A percentile compares a stretch with the other conserved stretches of the same genome.
Conservation (phyloP, 1,140 invertebrate species). For the Pogonus chalceus region DNA sequence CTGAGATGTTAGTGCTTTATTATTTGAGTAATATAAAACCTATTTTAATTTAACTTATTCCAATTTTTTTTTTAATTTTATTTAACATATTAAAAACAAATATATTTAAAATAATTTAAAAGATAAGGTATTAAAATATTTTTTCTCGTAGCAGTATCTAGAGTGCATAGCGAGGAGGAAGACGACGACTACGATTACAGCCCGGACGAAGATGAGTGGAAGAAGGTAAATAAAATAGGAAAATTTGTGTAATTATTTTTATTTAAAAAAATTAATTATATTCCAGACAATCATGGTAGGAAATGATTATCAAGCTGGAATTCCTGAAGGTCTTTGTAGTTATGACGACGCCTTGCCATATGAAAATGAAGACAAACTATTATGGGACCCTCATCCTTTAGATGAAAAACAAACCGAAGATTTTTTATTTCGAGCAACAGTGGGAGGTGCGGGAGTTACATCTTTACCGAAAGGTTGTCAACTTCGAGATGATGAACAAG, state of each 20-base stretch:
- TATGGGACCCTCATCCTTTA: constrained; percentile 81
- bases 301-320: constrained; percentile 83
- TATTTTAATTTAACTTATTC: constrained; percentile 11
- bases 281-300: constrained; percentile 86
- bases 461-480: constrained; percentile 65
- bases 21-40: no score
- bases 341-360: constrained; percentile 91
- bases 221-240: constrained; percentile 44
- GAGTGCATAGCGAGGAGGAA: constrained; percentile 57
- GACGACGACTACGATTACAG: constrained; percentile 67
- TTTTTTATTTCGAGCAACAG: constrained; percentile 63
- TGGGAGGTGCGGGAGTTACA: constrained; percentile 39
- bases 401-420: constrained; percentile 66
- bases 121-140: constrained; percentile 15
- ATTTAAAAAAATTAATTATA: constrained; percentile 18
- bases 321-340: constrained; percentile 81
- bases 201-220: constrained; percentile 66
- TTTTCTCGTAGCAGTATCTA: constrained; percentile 43
- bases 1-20: constrained; percentile 30
- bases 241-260: constrained; percentile 18
- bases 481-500: constrained; percentile 88
- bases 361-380: constrained; percentile 90
- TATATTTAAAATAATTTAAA: no score
- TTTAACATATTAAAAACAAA: no score
- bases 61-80: constrained; percentile 11